Evolutionary conservation across 1,140 invertebrate species (phyloP), one percentile per base, ranked within the genome.

Genomic region (Diabrotica undecimpunctata): DNA sequence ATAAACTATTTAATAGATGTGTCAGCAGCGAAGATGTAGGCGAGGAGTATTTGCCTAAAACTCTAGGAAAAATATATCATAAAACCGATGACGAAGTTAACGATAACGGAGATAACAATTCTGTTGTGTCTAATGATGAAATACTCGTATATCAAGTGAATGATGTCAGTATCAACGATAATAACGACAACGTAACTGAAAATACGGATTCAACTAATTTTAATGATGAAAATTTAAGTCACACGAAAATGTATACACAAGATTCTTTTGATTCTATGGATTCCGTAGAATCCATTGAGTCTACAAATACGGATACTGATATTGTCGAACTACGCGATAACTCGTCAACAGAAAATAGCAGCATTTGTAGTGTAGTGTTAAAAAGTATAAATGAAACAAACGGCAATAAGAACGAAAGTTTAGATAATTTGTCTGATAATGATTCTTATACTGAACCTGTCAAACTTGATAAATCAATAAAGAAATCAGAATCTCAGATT

Each of bases 1-100:
- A 37, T 37, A 57, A 57, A 57, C 12, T 46, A n/a, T 60, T 60
- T 14, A 60, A 46, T 51, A 46, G 35, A 50, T 60, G 58, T n/a
- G 50, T 60, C 13, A 35, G 39, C 7, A 41, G 41, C 0, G 41
- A 46, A 5, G 6, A 10, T 6, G 39, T 39, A 13, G 25, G 55
- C 14, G 58, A 13, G 35, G 9, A 11, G 9, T 57, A 37, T 57
- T 8, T 12, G 12, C 55, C 55, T n/a, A 57, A 38, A 38, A 37
- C 5, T 11, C 46, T 13, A 10, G 25, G 13, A 25, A 25, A 25
- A 4, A 46, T 39, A 14, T 46, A 60, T 38, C 3, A 8, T 50
- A n/a, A 51, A 37, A 13, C 14, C 12, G 50, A 50, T 25, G n/a
- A 7, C 5, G 56, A n/a, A 14, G 36, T 25, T 55, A 11, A 25